Evolutionary conservation across 2,797 vertebrate species (phyloP), one percentile per base, ranked within the genome.

Genomic region (Mus minutoides): DNA sequence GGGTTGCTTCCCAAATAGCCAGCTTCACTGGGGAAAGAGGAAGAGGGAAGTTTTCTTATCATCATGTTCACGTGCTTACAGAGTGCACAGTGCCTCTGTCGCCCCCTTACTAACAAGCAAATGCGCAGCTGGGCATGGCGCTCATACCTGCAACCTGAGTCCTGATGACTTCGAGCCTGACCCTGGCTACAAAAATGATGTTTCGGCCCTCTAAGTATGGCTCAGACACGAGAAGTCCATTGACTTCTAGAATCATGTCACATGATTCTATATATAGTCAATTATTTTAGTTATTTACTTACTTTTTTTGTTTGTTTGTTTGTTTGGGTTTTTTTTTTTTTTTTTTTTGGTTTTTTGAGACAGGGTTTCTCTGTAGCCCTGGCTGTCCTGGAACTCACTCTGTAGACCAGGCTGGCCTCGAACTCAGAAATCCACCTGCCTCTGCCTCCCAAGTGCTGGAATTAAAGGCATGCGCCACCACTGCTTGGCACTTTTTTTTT

Each of bases 1-100:
- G 96, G 43, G 99, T 98, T 2, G 99, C 99, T 97, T 99, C 99
- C 99, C 99, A 99, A 98, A 99, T 99, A 22, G 99, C 99, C 98
- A 99, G 98, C 98, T 99, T 99, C 94, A 99, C 99, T 99, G 97
- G 75, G 97, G 26, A 76, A 96, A 97, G 87, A 97, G 85, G 9
- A 77, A 98, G 37, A 91, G 0, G 40, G 43, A 34, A 92, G 6
- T 78, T 89, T 91, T 97, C 67, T 92, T 56, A 49, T 9, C 19
- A 95, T 88, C 93, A 88, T 11, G 26, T 40, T 77, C 75, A n/a
- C 6, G 6, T 69, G 52, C 60, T 73, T 12, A 77, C 14, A 77
- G 64, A 87, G 52, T 1, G 13, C 14, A 24, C 8, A 46, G 60
- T 0, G 80, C 29, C 34, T 77, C 37, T 58, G 76, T 7, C 62